Conservation (phyloP, 2,113 vertebrate genomes). For the Equus przewalskii region DNA sequence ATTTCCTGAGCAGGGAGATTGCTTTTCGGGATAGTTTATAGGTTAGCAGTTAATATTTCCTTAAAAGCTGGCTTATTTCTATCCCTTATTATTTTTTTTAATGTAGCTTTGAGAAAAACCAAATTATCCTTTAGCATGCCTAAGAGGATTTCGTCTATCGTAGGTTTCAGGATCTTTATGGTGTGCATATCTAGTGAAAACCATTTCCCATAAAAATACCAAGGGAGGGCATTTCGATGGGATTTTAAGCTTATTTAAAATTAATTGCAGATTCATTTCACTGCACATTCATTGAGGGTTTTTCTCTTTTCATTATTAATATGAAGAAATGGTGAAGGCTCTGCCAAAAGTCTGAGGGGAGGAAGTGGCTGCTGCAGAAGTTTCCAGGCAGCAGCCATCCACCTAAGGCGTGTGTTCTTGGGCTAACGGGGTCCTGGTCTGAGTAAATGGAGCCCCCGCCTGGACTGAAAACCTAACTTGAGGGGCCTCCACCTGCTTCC, state of each 20-base stretch:
- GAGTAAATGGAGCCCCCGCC: neutral
- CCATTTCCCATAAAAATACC: constrained; percentile 72
- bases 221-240: constrained; percentile 15
- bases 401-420: neutral
- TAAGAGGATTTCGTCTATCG: constrained; percentile 56
- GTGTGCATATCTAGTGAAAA: constrained; percentile 71
- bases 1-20: neutral
- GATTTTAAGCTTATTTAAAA: constrained; percentile 80
- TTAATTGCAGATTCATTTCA: constrained; percentile 69
- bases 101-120: constrained; percentile 76
- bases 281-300: constrained; percentile 37
- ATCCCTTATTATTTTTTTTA: constrained; percentile 33
- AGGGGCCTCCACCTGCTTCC: neutral
- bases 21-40: constrained; percentile 61
- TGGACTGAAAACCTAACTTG: fast-evolving
- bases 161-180: constrained; percentile 58
- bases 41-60: neutral
- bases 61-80: constrained; percentile 74
- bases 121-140: constrained; percentile 48
- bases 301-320: constrained; percentile 65
- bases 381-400: constrained; percentile 70
- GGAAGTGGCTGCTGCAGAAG: neutral
- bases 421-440: neutral
- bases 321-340: neutral
- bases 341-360: constrained; percentile 79